Conservation (phyloP, 2,888 invertebrate species). For the Dastarcus helophoroides region DNA sequence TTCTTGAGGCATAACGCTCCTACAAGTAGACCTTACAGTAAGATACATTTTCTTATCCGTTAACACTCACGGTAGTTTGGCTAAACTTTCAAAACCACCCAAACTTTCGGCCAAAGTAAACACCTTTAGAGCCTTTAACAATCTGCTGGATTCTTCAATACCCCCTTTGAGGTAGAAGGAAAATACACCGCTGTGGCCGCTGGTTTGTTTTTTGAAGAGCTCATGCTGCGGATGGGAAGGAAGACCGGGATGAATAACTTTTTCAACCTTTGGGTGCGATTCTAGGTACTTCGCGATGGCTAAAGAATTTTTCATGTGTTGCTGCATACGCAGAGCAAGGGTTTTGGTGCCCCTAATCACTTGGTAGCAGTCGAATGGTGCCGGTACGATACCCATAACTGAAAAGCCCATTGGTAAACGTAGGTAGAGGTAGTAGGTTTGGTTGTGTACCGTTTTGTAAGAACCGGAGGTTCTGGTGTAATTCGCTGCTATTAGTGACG, state of each 20-base stretch:
- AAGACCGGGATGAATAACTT: constrained; percentile 79
- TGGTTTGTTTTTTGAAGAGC: constrained; percentile 66
- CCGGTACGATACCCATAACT: constrained; percentile 86
- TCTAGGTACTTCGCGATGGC: constrained; percentile 73
- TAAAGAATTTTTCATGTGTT: constrained; percentile 70
- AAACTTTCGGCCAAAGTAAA: constrained; percentile 88
- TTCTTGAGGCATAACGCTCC: constrained; percentile 90
- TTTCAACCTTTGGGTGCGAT: constrained; percentile 63
- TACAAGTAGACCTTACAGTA: constrained; percentile 40
- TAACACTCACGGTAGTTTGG: constrained; percentile 76
- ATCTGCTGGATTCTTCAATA: constrained; percentile 55
- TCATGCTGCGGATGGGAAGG: constrained; percentile 79
- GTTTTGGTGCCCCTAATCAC: constrained; percentile 92
- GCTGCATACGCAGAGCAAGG: constrained; percentile 79
- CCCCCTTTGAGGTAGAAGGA: constrained; percentile 78
- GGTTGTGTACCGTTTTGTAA: constrained; percentile 66
- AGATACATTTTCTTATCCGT: too few relatives aligned
- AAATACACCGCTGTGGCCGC: constrained; percentile 86
- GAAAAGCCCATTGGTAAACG: constrained; percentile 55
- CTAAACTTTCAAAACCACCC: constrained; percentile 90
- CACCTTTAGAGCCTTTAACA: constrained; percentile 64
- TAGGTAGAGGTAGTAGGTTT: not conserved
- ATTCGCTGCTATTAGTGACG: constrained; percentile 57
- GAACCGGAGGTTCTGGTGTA: constrained; percentile 65
- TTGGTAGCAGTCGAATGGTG: constrained; percentile 92